Percentiles rank a stretch among this genome's conserved stretches.
phyloP scores from a whole-genome alignment of 1,140 invertebrate species.

The Calliopsis andreniformis region DNA sequence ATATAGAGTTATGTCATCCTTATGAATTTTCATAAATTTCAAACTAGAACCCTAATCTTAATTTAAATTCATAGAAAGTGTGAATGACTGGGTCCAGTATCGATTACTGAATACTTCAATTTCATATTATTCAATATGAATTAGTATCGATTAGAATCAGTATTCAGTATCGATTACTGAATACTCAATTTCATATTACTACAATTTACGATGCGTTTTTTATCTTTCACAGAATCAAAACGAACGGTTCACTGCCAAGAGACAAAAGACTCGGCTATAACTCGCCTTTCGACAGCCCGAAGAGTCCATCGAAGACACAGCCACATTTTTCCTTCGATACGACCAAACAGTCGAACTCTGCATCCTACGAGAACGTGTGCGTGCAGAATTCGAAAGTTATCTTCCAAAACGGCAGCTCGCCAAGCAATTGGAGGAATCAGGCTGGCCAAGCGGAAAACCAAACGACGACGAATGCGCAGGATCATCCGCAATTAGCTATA shows the following conservation, averaged over 20 bases:
- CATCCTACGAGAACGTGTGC: slow-evolving; percentile 61
- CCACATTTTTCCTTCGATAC: slow-evolving; percentile 73
- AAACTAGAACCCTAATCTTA: too few relatives aligned
- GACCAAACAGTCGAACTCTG: slow-evolving; percentile 57
- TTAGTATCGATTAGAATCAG: too few relatives aligned
- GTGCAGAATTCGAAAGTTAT: slow-evolving; percentile 61
- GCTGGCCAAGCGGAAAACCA: slow-evolving; percentile 31
- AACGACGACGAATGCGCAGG: slow-evolving; percentile 18
- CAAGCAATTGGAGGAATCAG: slow-evolving; percentile 28
- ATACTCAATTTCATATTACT: background rate
- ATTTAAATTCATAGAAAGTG: too few relatives aligned
- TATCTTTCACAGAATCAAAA: slow-evolving; percentile 89
- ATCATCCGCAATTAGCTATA: slow-evolving; percentile 42
- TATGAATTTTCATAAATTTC: too few relatives aligned
- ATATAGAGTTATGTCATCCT: too few relatives aligned
- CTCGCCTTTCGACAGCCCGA: slow-evolving; percentile 80
- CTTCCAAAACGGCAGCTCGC: slow-evolving; percentile 56
- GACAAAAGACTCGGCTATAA: slow-evolving; percentile 85
- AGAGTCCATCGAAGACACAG: slow-evolving; percentile 69
- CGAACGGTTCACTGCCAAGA: slow-evolving; percentile 92
- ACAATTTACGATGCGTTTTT: background rate
- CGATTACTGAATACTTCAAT: too few relatives aligned
- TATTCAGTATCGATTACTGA: too few relatives aligned
- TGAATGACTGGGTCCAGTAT: too few relatives aligned
- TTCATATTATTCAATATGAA: too few relatives aligned